phyloP scores from a whole-genome alignment of 2,113 vertebrate genomes.

The Suricata suricatta region DNA sequence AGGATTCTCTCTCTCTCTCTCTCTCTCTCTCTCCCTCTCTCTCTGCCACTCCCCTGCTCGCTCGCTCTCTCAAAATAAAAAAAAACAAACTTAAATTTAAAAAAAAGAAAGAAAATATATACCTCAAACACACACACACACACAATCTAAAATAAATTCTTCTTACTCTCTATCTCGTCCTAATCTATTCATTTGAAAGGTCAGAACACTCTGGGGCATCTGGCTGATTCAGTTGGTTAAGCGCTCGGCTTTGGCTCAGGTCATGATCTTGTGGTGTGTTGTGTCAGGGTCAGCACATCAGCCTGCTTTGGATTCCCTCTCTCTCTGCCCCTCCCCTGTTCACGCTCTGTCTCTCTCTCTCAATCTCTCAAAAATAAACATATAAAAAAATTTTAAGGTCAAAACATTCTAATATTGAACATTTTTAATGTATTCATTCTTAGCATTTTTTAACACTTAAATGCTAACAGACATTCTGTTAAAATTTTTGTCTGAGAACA shows the following conservation, averaged over 20 bases:
- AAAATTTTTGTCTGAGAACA: background rate
- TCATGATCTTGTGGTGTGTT: too few relatives aligned
- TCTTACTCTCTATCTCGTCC: background rate
- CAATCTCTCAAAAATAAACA: too few relatives aligned
- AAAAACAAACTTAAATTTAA: background rate
- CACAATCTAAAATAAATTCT: background rate
- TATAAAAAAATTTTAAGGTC: background rate
- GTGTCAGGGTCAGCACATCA: too few relatives aligned
- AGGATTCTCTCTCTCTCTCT: too few relatives aligned
- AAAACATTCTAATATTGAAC: background rate
- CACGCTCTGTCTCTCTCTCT: too few relatives aligned
- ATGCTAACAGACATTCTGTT: background rate
- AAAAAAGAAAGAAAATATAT: background rate
- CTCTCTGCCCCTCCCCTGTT: too few relatives aligned
- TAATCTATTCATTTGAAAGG: background rate
- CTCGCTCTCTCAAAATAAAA: too few relatives aligned
- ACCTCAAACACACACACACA: background rate
- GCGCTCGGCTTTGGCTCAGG: too few relatives aligned
- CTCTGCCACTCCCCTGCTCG: too few relatives aligned
- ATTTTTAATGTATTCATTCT: background rate
- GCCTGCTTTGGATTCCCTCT: too few relatives aligned
- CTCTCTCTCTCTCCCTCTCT: too few relatives aligned
- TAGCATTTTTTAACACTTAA: background rate
- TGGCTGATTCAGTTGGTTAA: too few relatives aligned
- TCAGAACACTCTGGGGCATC: background rate